These are phyloP conservation scores for Hirudo medicinalis DNA, from an alignment of 1,140 invertebrate species.

Conservation along the genomic window DNA sequence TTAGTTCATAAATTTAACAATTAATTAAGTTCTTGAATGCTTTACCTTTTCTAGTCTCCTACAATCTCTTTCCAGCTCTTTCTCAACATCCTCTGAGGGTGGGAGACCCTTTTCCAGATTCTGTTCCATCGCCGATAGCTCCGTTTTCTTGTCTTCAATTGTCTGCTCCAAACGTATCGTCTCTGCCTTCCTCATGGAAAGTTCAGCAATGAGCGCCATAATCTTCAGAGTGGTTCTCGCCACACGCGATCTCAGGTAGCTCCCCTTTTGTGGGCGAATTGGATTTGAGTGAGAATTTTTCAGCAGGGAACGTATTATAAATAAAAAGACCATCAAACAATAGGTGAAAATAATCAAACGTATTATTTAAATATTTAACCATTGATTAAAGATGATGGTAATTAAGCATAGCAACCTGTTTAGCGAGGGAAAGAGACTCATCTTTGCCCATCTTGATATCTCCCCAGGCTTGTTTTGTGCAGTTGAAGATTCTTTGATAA, in stretches of 20 bases:
- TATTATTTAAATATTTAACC: background rate
- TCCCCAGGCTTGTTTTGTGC: background rate
- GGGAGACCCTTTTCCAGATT: background rate
- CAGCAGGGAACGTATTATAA: no score
- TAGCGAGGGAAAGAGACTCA: background rate
- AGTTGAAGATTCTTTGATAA: background rate
- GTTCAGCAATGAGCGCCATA: background rate
- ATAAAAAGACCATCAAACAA: no score
- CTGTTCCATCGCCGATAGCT: background rate
- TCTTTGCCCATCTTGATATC: background rate
- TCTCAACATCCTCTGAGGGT: background rate
- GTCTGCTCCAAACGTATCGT: background rate
- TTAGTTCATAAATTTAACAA: no score
- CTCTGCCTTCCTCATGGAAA: constrained; percentile 7
- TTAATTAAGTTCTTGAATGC: no score
- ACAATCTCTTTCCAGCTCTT: no score
- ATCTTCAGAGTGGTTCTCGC: background rate
- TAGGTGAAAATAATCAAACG: background rate
- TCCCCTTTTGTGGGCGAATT: background rate
- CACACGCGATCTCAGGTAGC: background rate
- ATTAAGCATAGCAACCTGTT: background rate
- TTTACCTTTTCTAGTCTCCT: no score
- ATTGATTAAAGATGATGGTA: background rate
- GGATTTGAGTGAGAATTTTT: no score
- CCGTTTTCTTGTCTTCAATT: background rate